Evolutionary conservation across 2,797 vertebrate genomes (phyloP), one percentile per base, ranked within the genome.

Genomic region (Novumbra hubbsi): DNA sequence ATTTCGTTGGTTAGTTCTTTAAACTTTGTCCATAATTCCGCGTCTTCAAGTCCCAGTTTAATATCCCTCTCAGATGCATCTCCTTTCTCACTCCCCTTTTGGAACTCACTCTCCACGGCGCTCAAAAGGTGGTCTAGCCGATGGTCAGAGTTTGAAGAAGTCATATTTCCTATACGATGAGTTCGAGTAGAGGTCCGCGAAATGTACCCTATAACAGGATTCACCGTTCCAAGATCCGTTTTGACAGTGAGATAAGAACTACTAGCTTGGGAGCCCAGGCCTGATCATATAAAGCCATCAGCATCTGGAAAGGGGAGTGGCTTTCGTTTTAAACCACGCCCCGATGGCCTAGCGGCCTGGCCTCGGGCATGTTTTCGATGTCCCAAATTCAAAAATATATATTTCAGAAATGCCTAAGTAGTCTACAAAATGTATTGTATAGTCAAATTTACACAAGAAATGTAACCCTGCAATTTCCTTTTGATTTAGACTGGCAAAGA

Each of bases 1-100:
- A 95, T 95, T 80, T 95, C 94, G 83, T 95, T 95, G 70, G 94
- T 95, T 1, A 95, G 77, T 80, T 94, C 94, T 86, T 94, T 94
- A 80, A 95, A 95, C 79, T 94, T 94, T 87, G 78, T 90, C 94
- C 94, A 95, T 52, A 95, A 75, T 30, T 94, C 94, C 0, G 90
- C 90, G 28, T 95, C 94, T 8, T 95, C 94, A 73, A 95, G 91
- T 0, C 81, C 86, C 73, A 95, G 86, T 84, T 93, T 94, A 84
- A 95, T 94, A 88, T 95, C 94, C 86, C 93, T 76, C 88, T 95
- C 94, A 2, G 93, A 92, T 4, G 90, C 87, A 80, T 95, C 93
- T 4, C 93, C 93, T 73, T 94, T 94, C 85, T 94, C 94, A 84
- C 93, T 93, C 80, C 93, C 93, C 75, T 93, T 93, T 80, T 93